Evolutionary conservation across 2,797 vertebrate genomes (phyloP).

Genomic region (Periparus ater): DNA sequence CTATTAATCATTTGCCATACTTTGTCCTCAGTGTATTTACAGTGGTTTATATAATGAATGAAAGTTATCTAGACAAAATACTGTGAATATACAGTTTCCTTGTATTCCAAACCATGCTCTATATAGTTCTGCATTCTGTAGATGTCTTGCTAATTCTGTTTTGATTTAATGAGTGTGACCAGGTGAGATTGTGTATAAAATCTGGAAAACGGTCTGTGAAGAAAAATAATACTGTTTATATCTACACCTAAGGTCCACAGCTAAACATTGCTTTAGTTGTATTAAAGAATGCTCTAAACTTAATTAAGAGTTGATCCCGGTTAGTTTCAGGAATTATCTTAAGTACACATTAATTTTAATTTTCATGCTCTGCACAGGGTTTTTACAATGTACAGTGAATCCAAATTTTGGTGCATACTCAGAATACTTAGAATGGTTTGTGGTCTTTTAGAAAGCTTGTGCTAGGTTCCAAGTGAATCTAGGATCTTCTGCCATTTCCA

Average conservation of each 20-base stretch:
- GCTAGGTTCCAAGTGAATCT: not conserved
- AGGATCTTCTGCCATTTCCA: not conserved
- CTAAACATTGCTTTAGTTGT: not conserved
- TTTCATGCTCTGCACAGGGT: not conserved
- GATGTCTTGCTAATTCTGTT: not conserved
- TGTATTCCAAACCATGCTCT: not conserved
- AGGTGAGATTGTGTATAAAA: not conserved
- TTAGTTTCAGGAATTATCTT: not conserved
- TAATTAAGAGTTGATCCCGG: not conserved
- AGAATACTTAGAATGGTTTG: not conserved
- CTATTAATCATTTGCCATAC: not conserved
- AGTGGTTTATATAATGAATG: not conserved
- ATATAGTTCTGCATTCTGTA: not conserved
- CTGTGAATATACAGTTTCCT: not conserved
- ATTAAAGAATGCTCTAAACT: not conserved
- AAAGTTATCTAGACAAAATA: not conserved
- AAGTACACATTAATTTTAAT: not conserved
- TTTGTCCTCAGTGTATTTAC: not conserved
- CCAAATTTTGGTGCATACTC: not conserved
- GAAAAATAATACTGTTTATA: not conserved
- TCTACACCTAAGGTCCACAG: not conserved
- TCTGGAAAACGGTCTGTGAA: not conserved
- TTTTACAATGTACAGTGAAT: not conserved
- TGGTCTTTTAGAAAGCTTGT: constrained; percentile 17
- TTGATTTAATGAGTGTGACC: not conserved